phyloP scores from a whole-genome alignment of 2,797 vertebrate genomes.

The Rachycentron canadum region DNA sequence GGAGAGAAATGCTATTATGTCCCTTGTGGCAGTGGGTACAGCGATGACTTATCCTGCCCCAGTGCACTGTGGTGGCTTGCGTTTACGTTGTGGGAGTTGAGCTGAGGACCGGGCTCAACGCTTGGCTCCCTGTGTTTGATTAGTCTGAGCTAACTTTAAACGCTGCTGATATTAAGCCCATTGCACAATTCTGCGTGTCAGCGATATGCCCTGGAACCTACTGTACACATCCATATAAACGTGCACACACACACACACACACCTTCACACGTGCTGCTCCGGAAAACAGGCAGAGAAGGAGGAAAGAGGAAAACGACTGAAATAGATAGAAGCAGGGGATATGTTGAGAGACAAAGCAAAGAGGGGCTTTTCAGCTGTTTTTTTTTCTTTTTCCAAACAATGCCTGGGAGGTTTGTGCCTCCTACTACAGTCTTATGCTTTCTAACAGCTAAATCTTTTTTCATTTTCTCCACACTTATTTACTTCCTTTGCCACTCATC shows the following conservation, averaged over 20 bases:
- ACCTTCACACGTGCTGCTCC: slow-evolving; percentile 3
- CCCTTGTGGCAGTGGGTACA: slow-evolving; percentile 48
- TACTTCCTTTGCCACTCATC: slow-evolving; percentile 28
- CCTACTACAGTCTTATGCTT: slow-evolving; percentile 37
- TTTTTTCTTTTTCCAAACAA: slow-evolving; percentile 44
- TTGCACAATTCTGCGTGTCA: slow-evolving; percentile 60
- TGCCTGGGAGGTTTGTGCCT: slow-evolving; percentile 51
- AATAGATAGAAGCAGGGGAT: slow-evolving; percentile 37
- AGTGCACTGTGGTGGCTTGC: slow-evolving; percentile 23
- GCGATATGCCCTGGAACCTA: slow-evolving; percentile 56
- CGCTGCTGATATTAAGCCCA: slow-evolving; percentile 72
- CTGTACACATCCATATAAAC: not conserved
- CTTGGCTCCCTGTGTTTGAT: slow-evolving; percentile 78
- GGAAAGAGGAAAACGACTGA: slow-evolving; percentile 4
- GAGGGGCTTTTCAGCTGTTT: slow-evolving; percentile 51
- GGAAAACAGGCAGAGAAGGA: slow-evolving; percentile 25
- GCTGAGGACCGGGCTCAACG: slow-evolving; percentile 66
- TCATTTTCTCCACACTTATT: slow-evolving; percentile 37
- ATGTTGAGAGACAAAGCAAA: slow-evolving; percentile 48
- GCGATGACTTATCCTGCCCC: slow-evolving; percentile 35
- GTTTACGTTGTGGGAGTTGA: slow-evolving; percentile 36
- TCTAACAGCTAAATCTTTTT: slow-evolving; percentile 41
- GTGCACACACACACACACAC: slow-evolving; percentile 9
- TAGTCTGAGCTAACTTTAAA: slow-evolving; percentile 78
- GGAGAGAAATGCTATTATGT: slow-evolving; percentile 56